These are phyloP conservation scores for Aplysia californica DNA, from an alignment of 1,140 invertebrate species.

Conservation along the genomic window DNA sequence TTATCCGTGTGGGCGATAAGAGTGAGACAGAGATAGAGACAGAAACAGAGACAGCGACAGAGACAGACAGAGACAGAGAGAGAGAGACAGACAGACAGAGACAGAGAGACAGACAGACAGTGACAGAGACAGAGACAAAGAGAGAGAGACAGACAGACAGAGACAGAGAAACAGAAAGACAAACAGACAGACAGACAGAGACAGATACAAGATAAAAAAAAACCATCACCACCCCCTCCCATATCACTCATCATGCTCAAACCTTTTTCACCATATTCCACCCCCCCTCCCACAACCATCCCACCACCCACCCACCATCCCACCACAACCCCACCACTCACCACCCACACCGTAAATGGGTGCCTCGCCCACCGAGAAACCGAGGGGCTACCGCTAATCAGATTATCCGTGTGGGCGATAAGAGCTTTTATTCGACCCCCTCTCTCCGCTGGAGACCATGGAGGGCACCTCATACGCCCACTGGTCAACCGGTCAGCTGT, in stretches of 20 bases:
- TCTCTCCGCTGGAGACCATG: too few relatives aligned
- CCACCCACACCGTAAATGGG: too few relatives aligned
- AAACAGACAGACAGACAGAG: neutral
- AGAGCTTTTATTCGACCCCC: too few relatives aligned
- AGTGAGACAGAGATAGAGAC: neutral
- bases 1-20: neutral
- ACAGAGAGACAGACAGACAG: neutral
- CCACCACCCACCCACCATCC: too few relatives aligned
- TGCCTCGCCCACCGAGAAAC: too few relatives aligned
- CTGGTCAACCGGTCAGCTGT: too few relatives aligned
- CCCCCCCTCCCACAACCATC: too few relatives aligned
- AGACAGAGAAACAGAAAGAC: neutral
- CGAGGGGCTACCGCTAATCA: too few relatives aligned
- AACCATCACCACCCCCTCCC: neutral
- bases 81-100: constrained; percentile 8
- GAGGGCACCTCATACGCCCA: too few relatives aligned
- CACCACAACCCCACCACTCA: too few relatives aligned
- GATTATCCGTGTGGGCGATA: neutral
- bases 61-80: constrained; percentile 1
- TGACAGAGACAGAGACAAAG: neutral
- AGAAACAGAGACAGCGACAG: neutral
- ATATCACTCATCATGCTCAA: neutral
- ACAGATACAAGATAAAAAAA: neutral
- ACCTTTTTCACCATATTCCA: too few relatives aligned
- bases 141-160: neutral